Evolutionary conservation across 2,113 vertebrate genomes (phyloP).

Genomic region (Clarias gariepinus): DNA sequence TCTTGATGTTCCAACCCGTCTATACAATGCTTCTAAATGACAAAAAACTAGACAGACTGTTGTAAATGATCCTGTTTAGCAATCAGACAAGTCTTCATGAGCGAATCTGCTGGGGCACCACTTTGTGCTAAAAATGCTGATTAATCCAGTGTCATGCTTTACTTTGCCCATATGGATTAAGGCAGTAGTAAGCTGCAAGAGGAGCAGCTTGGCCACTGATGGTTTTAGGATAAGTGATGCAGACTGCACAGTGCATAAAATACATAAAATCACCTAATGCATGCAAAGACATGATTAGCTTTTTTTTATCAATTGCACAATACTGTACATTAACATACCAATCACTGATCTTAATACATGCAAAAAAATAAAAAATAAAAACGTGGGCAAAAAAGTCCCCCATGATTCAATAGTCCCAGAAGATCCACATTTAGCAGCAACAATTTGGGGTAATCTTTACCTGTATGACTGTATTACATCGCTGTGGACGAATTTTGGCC

Average conservation of each 20-base stretch:
- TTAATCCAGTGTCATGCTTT: background rate
- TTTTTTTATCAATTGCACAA: background rate
- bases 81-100: background rate
- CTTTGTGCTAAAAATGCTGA: background rate
- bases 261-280: background rate
- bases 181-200: background rate
- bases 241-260: background rate
- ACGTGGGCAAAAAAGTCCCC: no score
- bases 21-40: background rate
- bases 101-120: background rate
- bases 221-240: background rate
- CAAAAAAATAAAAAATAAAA: background rate
- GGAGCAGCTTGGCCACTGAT: background rate
- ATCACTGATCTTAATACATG: background rate
- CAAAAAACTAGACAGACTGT: background rate
- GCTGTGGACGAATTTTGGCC: no score
- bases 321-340: background rate
- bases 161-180: background rate
- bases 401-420: no score
- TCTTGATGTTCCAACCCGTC: background rate
- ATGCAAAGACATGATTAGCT: background rate
- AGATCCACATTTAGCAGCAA: no score
- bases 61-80: background rate
- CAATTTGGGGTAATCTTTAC: no score
- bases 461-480: no score